Conservation (phyloP, 2,113 vertebrate genomes). For the Oreotrochilus melanogaster region DNA sequence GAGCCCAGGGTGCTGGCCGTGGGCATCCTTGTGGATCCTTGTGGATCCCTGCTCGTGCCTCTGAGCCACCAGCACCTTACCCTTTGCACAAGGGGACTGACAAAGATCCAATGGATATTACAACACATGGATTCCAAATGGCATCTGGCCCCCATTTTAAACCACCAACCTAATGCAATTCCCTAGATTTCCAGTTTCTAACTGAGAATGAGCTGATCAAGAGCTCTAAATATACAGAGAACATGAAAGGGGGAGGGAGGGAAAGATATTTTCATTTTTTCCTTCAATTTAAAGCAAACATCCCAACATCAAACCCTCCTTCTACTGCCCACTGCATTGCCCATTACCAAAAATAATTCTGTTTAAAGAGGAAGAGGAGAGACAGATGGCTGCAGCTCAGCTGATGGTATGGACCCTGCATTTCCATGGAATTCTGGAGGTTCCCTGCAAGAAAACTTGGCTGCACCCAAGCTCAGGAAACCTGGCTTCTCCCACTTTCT, state of each 20-base stretch:
- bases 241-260: background rate
- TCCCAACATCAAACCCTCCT: background rate
- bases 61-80: background rate
- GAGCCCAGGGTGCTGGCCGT: background rate
- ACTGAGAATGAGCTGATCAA: background rate
- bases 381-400: background rate
- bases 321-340: too few relatives aligned
- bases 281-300: background rate
- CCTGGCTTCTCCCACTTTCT: background rate
- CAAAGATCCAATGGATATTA: background rate
- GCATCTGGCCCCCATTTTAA: background rate
- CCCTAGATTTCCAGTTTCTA: background rate
- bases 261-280: background rate
- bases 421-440: background rate
- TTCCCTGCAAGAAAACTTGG: background rate
- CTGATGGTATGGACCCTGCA: background rate
- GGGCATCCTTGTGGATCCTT: background rate
- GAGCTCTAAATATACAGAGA: background rate
- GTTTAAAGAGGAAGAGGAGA: background rate
- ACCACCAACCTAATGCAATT: background rate
- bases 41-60: background rate
- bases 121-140: background rate
- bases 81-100: background rate
- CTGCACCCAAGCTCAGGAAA: background rate
- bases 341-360: background rate